Evolutionary conservation across 2,888 invertebrate species (phyloP), one percentile per base, ranked within the genome.

Genomic region (Molorchus minor): DNA sequence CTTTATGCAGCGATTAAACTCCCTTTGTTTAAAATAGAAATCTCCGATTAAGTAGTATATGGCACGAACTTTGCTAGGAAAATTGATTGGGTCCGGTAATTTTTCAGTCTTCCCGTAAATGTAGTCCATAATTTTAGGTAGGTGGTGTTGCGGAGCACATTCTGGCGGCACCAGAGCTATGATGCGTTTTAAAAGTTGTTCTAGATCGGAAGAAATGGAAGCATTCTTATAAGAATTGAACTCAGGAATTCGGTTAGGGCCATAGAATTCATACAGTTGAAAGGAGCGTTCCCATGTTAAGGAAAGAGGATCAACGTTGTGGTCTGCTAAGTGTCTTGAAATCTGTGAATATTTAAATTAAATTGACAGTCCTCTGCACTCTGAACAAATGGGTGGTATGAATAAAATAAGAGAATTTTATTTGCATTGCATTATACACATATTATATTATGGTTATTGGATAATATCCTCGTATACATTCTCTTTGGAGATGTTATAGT

Each of bases 31-130:
- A 75, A 96, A 94, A 80, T 95, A 91, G 80, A 90, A 94, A 82
- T 98, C 97, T 0, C 91, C 97, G 17, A 98, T 81, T n/a, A 97
- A 82, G 77, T 95, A 97, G 78, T 92, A 97, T 57, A 95, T 87
- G 51, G 91, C 89, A 30, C 86, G 85, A 73, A 78, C 74, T 75
- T 78, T 79, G 20, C 70, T 63, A 10, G 81, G 79, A 62, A 81
- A 81, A 1, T 75, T 73, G 4, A 80, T 71, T 0, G 76, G 65
- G 54, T 73, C 69, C 2, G 78, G 77, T 43, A 79, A 59, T 16
- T 59, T 62, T 7, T 70, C 70, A 0, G 56, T 62, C 47, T 70
- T 70, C 1, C 71, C 71, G 20, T 69, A 61, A 13, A 73, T 68
- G 56, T 59, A 73, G 45, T 71, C 69, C 58, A 62, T 64, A 8